Evolutionary conservation across 2,113 vertebrate genomes (phyloP).

Genomic region (Actenoides lindsayi): DNA sequence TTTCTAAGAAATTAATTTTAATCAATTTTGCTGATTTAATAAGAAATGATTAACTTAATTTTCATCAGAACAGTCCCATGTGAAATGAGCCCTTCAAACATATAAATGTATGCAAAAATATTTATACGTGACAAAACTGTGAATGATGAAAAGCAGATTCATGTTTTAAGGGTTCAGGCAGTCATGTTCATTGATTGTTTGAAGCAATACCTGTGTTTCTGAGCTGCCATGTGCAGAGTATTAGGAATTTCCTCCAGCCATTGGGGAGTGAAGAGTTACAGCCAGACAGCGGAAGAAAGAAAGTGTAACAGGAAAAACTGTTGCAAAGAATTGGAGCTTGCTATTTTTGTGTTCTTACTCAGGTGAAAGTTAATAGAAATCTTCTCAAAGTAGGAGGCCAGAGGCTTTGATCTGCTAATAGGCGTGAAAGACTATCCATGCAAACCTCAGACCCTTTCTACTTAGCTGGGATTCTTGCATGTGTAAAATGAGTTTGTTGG

Average conservation of each 20-base stretch:
- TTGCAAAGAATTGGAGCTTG: not conserved
- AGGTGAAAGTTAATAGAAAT: not conserved
- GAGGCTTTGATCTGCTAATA: not conserved
- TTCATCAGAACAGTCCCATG: not conserved
- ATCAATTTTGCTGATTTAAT: not conserved
- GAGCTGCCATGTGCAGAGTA: not conserved
- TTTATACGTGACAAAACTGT: not conserved
- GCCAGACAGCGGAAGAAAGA: not conserved
- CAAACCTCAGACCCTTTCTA: not conserved
- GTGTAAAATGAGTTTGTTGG: not conserved
- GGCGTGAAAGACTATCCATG: not conserved
- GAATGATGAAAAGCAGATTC: not conserved
- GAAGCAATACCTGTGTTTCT: not conserved
- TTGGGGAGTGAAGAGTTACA: not conserved
- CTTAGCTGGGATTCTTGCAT: not conserved
- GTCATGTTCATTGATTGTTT: not conserved
- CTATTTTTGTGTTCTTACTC: not conserved
- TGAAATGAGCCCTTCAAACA: not conserved
- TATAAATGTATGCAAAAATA: not conserved
- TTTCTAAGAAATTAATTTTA: not conserved
- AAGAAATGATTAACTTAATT: not conserved
- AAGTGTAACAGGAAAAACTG: not conserved
- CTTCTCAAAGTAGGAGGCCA: not conserved
- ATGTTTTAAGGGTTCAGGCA: constrained; percentile 2
- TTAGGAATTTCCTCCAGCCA: not conserved